Percentiles rank a stretch among this genome's conserved stretches.
Evolutionary conservation across 2,797 vertebrate species (phyloP).

Genomic region (Chaenodraco wilsoni): DNA sequence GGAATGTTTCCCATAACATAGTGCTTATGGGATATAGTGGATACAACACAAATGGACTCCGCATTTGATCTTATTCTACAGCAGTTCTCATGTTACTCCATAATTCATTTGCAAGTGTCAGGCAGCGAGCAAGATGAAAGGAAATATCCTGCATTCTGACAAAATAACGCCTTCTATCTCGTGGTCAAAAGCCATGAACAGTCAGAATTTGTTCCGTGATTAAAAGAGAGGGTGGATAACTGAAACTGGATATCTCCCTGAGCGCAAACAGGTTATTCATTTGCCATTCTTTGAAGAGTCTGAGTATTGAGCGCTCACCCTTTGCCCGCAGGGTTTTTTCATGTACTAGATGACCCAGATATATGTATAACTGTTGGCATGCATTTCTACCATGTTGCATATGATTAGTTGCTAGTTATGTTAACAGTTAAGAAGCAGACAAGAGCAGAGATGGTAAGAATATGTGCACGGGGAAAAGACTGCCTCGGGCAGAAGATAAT

Average conservation of each 20-base stretch:
- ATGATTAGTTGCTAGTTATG: conserved; percentile 56
- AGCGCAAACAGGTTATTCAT: conserved; percentile 55
- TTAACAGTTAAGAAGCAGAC: conserved; percentile 44
- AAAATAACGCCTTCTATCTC: conserved; percentile 39
- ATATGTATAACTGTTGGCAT: conserved; percentile 40
- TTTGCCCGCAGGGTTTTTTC: conserved; percentile 58
- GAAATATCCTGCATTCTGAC: conserved; percentile 6
- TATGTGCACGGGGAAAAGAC: conserved; percentile 33
- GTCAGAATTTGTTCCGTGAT: conserved; percentile 51
- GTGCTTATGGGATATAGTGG: conserved; percentile 15
- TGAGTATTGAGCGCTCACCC: conserved; percentile 56
- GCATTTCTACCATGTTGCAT: conserved; percentile 51
- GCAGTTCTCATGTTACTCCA: conserved; percentile 43
- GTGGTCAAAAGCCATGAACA: conserved; percentile 30
- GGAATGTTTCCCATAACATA: conserved; percentile 34
- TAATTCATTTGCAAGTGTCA: conserved; percentile 50
- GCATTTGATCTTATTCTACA: conserved; percentile 27
- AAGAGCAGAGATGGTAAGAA: conserved; percentile 40
- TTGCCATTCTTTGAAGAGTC: conserved; percentile 62
- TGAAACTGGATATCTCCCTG: conserved; percentile 51
- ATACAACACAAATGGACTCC: conserved; percentile 23
- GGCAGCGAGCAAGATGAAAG: conserved; percentile 51
- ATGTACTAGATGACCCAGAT: conserved; percentile 65
- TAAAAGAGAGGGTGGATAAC: conserved; percentile 36
- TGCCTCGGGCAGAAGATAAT: conserved; percentile 62